Evolutionary conservation across 1,140 invertebrate genomes (phyloP).

Genomic region (Cardiocondyla obscurior): DNA sequence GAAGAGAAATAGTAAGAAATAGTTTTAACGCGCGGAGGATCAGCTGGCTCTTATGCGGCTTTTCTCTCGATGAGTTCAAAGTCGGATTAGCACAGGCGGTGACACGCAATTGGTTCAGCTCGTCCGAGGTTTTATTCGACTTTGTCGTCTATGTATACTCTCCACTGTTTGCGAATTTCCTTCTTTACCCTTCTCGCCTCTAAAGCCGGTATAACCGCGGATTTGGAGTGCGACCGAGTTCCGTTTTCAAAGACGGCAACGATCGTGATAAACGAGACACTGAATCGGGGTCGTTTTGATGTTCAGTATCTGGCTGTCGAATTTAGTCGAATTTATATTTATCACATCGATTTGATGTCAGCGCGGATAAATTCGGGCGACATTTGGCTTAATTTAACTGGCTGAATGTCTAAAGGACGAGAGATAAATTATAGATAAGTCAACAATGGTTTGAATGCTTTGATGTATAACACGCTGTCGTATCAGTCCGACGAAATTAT

Average conservation of each 20-base stretch:
- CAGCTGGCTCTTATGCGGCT: conserved; percentile 29
- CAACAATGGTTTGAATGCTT: not conserved
- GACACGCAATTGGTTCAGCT: conserved; percentile 39
- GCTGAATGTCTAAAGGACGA: not conserved
- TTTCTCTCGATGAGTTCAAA: conserved; percentile 32
- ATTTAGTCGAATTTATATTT: conserved; percentile 45
- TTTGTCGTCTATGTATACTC: not conserved
- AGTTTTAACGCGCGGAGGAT: conserved; percentile 6
- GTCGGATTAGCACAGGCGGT: conserved; percentile 41
- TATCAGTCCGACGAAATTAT: not conserved
- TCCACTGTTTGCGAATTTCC: not conserved
- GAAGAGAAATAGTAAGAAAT: not conserved
- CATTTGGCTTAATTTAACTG: conserved; percentile 12
- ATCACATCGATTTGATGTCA: conserved; percentile 31
- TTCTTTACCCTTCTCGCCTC: not conserved
- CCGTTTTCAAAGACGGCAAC: conserved; percentile 44
- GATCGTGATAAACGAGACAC: conserved; percentile 46
- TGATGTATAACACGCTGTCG: no score
- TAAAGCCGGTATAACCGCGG: conserved; percentile 5
- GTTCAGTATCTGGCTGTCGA: not conserved
- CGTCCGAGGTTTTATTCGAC: conserved; percentile 36
- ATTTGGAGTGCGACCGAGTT: conserved; percentile 26
- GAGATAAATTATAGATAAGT: not conserved
- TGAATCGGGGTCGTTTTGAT: conserved; percentile 32
- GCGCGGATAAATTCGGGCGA: not conserved